Conservation (phyloP, 2,888 invertebrate species). For the Parnassius orleans region DNA sequence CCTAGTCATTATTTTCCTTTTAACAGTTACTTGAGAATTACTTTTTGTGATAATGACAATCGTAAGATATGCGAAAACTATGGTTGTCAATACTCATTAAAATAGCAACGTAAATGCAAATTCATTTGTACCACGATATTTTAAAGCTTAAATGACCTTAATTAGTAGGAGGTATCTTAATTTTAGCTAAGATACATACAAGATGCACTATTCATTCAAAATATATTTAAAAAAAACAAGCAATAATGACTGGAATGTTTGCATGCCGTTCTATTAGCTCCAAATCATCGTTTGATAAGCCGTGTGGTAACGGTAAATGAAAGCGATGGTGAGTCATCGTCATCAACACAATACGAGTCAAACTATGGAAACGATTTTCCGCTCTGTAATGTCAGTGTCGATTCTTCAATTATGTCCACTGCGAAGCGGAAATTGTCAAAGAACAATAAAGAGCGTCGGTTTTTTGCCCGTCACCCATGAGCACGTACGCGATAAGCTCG, state of each 20-base stretch:
- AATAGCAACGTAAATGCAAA: too few relatives aligned
- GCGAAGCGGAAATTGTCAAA: slow-evolving; percentile 24
- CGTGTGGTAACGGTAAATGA: slow-evolving; percentile 51
- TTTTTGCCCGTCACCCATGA: slow-evolving; percentile 24
- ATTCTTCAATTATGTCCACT: slow-evolving; percentile 29
- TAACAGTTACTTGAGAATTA: too few relatives aligned
- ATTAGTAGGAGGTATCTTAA: too few relatives aligned
- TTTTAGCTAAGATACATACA: too few relatives aligned
- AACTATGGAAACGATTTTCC: slow-evolving; percentile 61
- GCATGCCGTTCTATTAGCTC: slow-evolving; percentile 7
- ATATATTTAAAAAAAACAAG: background rate
- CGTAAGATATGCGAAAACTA: too few relatives aligned
- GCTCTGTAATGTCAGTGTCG: slow-evolving; percentile 49
- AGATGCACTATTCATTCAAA: too few relatives aligned
- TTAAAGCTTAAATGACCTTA: too few relatives aligned
- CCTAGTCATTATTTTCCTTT: too few relatives aligned
- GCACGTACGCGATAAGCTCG: slow-evolving; percentile 19
- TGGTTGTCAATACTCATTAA: too few relatives aligned
- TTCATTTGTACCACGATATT: too few relatives aligned
- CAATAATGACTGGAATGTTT: background rate
- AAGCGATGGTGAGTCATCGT: slow-evolving; percentile 53
- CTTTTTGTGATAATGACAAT: too few relatives aligned
- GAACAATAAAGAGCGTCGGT: slow-evolving; percentile 23
- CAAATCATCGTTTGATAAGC: slow-evolving; percentile 35
- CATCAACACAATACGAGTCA: slow-evolving; percentile 45